Evolutionary conservation across 2,888 invertebrate genomes (phyloP), one percentile per base, ranked within the genome.

Genomic region (Leptinotarsa rubiginosa): DNA sequence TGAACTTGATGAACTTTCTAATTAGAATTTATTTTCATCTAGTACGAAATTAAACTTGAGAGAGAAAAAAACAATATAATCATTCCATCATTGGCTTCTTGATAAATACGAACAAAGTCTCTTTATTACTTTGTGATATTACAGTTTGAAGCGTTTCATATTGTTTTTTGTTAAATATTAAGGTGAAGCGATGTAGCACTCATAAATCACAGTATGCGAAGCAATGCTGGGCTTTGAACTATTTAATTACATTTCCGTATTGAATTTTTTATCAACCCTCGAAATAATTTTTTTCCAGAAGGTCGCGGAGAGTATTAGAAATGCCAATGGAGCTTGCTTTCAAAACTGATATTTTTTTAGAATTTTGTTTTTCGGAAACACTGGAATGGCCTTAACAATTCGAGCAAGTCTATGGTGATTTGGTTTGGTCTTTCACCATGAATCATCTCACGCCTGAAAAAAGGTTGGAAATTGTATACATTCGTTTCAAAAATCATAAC

Each of bases 1-100:
- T 20, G 20, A 56, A 56, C 20, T 56, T 56, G 54, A 56, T 56
- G 54, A 56, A 56, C 54, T 56, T 56, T 56, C 54, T 56, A 56
- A 56, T 56, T 56, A 20, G 20, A 56, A 56, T 56, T 18, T 56
- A 56, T 56, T 56, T 56, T 20, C 54, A n/a, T 56, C 20, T 56
- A 56, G 54, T 20, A 56, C 12, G 54, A 56, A 56, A 56, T 56
- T 56, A 22, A 56, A 56, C 54, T 20, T 1, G 22, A 56, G 54
- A 18, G 15, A 56, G 54, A 56, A 56, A 56, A 31, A 56, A 56
- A 56, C 22, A 56, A 56, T 56, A 56, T 56, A 56, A 56, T 56
- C 54, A 20, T 56, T 56, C 20, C 20, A 54, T 54, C 20, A 18
- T 49, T 49, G 16, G 49, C 49, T 50, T 50, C n/a, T n/a, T 50